These are phyloP conservation scores for Rhagologus leucostigma DNA, from an alignment of 2,113 vertebrate species.

Conservation along the genomic window DNA sequence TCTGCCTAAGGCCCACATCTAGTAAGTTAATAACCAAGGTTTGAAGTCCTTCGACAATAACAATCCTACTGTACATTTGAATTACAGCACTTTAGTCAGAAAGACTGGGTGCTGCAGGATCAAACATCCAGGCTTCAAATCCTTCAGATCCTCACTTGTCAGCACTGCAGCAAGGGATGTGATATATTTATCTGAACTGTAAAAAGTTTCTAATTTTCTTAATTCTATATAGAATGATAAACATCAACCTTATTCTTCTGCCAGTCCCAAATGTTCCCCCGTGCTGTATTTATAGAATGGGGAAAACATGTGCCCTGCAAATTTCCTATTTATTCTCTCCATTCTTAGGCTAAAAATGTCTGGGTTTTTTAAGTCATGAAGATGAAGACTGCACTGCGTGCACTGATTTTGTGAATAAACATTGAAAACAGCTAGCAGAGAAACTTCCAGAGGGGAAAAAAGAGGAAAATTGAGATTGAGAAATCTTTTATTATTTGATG, in stretches of 20 bases:
- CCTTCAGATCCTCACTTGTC: not conserved
- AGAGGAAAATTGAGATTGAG: rapidly evolving
- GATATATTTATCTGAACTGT: rapidly evolving
- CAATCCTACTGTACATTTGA: not conserved
- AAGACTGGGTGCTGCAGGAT: not conserved
- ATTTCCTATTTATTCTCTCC: not conserved
- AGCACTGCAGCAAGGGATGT: rapidly evolving
- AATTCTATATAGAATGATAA: not conserved
- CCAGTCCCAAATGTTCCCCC: not conserved
- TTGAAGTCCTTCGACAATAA: not conserved
- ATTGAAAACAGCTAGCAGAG: not conserved
- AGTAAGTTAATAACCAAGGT: not conserved
- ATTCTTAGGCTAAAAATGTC: not conserved
- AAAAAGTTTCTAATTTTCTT: not conserved
- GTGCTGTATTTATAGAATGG: rapidly evolving
- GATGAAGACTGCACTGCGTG: not conserved
- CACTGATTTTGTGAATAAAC: not conserved
- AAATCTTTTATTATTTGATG: rapidly evolving
- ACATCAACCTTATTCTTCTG: not conserved
- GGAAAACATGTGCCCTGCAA: not conserved
- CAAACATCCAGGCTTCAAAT: not conserved
- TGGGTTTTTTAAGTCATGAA: not conserved
- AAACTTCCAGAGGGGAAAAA: too few relatives aligned
- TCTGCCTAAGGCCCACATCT: not conserved
- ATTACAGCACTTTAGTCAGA: not conserved